Evolutionary conservation across 2,113 vertebrate species (phyloP).

Genomic region (Garra rufa): DNA sequence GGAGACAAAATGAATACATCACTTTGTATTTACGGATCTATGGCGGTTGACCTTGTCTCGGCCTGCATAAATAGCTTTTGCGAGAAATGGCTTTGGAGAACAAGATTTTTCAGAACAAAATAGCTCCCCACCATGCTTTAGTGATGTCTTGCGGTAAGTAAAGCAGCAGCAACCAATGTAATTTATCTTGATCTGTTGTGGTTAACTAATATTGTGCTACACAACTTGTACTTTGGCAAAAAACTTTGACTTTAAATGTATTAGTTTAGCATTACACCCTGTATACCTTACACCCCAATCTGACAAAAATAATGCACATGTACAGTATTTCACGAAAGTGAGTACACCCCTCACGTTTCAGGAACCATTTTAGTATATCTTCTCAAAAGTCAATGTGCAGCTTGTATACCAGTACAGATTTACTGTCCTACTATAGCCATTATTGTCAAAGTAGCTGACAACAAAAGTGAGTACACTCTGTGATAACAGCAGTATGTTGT

Average conservation of each 20-base stretch:
- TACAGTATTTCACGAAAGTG: too few species aligned
- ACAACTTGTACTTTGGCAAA: background rate
- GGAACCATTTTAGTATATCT: too few species aligned
- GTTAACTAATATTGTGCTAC: background rate
- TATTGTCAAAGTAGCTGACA: too few species aligned
- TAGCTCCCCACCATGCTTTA: background rate
- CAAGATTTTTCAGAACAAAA: background rate
- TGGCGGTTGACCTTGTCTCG: conserved; percentile 24
- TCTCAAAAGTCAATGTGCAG: too few species aligned
- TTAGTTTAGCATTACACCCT: too few species aligned
- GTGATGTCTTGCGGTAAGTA: background rate
- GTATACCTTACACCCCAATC: too few species aligned
- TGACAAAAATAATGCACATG: background rate
- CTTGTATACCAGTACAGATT: too few species aligned
- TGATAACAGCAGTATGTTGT: too few species aligned
- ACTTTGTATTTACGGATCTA: conserved; percentile 29
- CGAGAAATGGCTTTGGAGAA: background rate
- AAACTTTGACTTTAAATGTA: background rate
- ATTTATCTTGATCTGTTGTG: background rate
- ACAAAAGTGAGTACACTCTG: too few species aligned
- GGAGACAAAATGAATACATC: conserved; percentile 33
- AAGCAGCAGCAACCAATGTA: background rate
- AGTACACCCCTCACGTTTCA: too few species aligned
- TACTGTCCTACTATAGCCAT: too few species aligned
- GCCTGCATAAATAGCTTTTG: conserved; percentile 17